Evolutionary conservation across 2,113 vertebrate genomes (phyloP).

Genomic region (Rhabdomys dilectus): DNA sequence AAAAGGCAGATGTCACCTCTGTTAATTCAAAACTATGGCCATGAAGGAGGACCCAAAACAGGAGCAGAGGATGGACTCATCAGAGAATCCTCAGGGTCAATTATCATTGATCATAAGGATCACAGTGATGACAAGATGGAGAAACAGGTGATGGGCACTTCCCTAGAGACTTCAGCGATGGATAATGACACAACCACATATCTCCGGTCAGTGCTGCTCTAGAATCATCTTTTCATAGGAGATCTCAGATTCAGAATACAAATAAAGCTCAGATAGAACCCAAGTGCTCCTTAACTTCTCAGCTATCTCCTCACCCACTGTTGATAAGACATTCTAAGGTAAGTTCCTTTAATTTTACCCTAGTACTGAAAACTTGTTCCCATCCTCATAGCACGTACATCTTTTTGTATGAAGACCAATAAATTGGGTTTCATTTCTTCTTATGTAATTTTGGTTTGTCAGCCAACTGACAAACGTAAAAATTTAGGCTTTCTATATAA

Average conservation of each 20-base stretch:
- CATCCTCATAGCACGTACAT: not conserved
- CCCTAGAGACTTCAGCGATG: not conserved
- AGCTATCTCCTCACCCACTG: not conserved
- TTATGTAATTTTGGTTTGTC: not conserved
- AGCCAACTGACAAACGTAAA: not conserved
- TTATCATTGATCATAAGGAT: not conserved
- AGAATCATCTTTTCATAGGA: not conserved
- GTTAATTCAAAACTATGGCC: slow-evolving; percentile 87
- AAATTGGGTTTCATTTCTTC: not conserved
- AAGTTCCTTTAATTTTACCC: not conserved
- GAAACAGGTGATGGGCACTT: slow-evolving; percentile 76
- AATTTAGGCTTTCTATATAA: not conserved
- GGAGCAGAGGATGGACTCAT: slow-evolving; percentile 36
- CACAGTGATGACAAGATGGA: slow-evolving; percentile 71
- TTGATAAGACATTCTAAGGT: not conserved
- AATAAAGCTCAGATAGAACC: not conserved
- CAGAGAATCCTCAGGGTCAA: too few relatives aligned
- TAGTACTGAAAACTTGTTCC: not conserved
- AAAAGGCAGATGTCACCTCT: slow-evolving; percentile 86
- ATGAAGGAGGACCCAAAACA: slow-evolving; percentile 86
- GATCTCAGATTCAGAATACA: not conserved
- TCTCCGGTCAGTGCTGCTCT: not conserved
- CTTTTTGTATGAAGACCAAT: not conserved
- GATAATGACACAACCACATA: slow-evolving; percentile 76
- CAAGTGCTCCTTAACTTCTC: not conserved